Conservation (phyloP, 2,888 invertebrate genomes). For the Ypsolopha sequella region DNA sequence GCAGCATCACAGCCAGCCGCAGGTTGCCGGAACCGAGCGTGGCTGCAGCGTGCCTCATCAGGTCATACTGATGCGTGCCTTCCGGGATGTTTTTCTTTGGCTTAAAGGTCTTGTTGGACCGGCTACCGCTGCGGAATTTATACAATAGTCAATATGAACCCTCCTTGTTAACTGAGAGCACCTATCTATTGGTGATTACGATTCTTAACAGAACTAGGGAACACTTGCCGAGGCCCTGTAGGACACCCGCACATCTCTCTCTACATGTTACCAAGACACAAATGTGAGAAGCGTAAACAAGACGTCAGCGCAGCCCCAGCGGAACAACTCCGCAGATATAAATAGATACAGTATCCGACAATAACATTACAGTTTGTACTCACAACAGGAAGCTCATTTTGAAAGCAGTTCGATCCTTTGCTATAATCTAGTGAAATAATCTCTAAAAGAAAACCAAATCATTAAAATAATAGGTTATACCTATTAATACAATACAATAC, state of each 20-base stretch:
- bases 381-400: slow-evolving; percentile 77
- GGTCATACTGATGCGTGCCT: slow-evolving; percentile 98
- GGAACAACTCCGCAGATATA: slow-evolving; percentile 35
- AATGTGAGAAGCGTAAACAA: slow-evolving; percentile 40
- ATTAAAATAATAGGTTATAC: slow-evolving; percentile 24
- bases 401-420: slow-evolving; percentile 19
- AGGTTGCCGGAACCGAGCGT: slow-evolving; percentile 98
- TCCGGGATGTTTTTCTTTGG: slow-evolving; percentile 99
- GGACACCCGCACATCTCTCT: slow-evolving; percentile 5
- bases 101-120: slow-evolving; percentile 97
- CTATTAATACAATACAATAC: too few relatives aligned
- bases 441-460: slow-evolving; percentile 37
- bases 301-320: slow-evolving; percentile 28
- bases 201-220: not conserved
- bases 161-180: not conserved
- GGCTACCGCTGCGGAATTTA: slow-evolving; percentile 75
- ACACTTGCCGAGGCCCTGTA: slow-evolving; percentile 1
- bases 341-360: slow-evolving; percentile 31
- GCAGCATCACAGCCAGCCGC: slow-evolving; percentile 94
- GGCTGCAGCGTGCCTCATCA: slow-evolving; percentile 99
- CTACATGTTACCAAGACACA: slow-evolving; percentile 15
- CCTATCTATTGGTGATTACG: not conserved
- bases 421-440: slow-evolving; percentile 20
- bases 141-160: not conserved
- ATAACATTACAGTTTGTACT: slow-evolving; percentile 36